Evolutionary conservation across 2,113 vertebrate species (phyloP), one percentile per base, ranked within the genome.

Genomic region (Turdus rufiventris): DNA sequence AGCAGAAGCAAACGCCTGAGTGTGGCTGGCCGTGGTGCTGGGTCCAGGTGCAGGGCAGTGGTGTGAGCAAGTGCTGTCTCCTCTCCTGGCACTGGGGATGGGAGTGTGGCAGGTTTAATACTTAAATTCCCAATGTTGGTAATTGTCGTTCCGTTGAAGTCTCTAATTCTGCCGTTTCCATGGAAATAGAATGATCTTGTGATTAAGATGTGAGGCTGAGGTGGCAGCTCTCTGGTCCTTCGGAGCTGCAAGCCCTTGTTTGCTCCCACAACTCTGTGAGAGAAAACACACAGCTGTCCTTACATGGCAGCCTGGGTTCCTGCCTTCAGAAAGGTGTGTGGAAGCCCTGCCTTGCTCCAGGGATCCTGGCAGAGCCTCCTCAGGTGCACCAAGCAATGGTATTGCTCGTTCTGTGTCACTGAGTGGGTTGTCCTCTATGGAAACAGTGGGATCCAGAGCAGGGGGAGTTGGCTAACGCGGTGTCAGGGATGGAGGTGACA

Each of bases 101-200:
- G 67, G 36, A 73, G 45, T 8, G 29, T 60, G 81, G 14, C 21
- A 18, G 80, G 42, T 83, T 89, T 50, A 87, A 43, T 34, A 24
- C 72, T 50, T 76, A 80, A 68, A 76, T 62, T 85, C 80, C 42
- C 23, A 1, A 2, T 8, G 76, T 8, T 66, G 86, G 83, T 91
- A 80, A 91, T 92, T 81, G 91, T 48, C 89, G 61, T 80, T 83
- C 87, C 12, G 13, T 33, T 1, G 2, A 82, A 96, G 89, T 62
- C 94, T 96, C 86, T 84, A 95, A 96, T 96, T 96, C 86, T 91
- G 91, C 84, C 2, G 96, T 96, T 96, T 89, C 96, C 93, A 96
- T 96, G 94, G 96, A 86, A 92, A 96, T 94, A 31, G 91, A 89
- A 33, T 14, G 16, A 95, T 96, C 80, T 88, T 66, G 72, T 95